phyloP scores from a whole-genome alignment of 2,888 invertebrate genomes.

The Malthinus seriepunctatus region DNA sequence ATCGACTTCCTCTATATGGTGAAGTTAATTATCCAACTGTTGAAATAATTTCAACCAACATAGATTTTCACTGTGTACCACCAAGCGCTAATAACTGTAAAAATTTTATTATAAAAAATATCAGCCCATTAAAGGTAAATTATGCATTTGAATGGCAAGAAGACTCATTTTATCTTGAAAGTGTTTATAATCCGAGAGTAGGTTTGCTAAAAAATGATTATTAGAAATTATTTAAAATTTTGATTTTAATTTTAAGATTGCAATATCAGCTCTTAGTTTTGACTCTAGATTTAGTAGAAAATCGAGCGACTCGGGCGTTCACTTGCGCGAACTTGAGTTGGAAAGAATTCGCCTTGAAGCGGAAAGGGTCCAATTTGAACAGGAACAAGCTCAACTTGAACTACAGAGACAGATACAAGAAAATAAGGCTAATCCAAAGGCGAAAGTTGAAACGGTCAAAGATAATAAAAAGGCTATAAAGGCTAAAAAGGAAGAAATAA shows the following conservation, averaged over 20 bases:
- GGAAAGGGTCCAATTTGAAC: not conserved
- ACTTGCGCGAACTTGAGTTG: slow-evolving; percentile 3
- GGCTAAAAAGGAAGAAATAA: not conserved
- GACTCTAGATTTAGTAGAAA: slow-evolving; percentile 5
- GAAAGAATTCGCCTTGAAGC: not conserved
- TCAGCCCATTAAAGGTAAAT: slow-evolving; percentile 57
- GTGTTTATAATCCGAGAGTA: not conserved
- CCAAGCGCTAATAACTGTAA: slow-evolving; percentile 54
- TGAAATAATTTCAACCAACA: slow-evolving; percentile 57
- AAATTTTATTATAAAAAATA: slow-evolving; percentile 58
- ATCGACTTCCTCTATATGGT: slow-evolving; percentile 64
- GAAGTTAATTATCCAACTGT: slow-evolving; percentile 72
- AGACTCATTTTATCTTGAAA: slow-evolving; percentile 16
- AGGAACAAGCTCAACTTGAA: not conserved
- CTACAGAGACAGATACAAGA: not conserved
- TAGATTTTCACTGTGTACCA: slow-evolving; percentile 66
- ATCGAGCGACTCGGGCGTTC: slow-evolving; percentile 12
- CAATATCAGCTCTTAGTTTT: not conserved
- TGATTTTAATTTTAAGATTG: not conserved
- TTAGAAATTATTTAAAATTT: not conserved
- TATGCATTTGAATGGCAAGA: slow-evolving; percentile 48
- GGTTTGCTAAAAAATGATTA: not conserved
- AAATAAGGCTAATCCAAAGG: too few relatives aligned
- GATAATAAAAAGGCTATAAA: not conserved
- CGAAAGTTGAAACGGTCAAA: not conserved